Conservation (phyloP, 2,113 vertebrate genomes). For the Pedionomus torquatus region DNA sequence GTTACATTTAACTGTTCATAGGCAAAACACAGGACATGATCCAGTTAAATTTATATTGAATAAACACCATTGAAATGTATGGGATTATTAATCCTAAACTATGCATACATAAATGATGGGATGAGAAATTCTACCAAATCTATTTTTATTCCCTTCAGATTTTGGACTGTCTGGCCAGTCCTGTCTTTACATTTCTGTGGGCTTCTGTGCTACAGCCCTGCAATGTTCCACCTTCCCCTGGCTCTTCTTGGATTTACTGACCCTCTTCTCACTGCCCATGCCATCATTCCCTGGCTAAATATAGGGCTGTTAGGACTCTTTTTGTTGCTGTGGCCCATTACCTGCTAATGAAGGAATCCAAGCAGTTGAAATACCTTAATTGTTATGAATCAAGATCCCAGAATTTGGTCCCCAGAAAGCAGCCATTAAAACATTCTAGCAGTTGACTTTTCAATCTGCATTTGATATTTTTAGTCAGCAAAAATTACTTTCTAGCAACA, state of each 20-base stretch:
- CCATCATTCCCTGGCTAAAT: neutral
- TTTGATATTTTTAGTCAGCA: neutral
- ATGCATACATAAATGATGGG: neutral
- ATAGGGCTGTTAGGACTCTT: neutral
- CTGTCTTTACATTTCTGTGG: neutral
- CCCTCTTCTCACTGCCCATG: neutral
- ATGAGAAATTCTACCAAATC: neutral
- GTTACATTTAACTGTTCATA: neutral
- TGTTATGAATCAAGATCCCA: neutral
- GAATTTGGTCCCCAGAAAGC: neutral
- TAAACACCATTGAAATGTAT: neutral
- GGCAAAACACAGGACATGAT: accelerated
- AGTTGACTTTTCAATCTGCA: neutral
- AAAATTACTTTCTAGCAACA: neutral
- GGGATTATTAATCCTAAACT: neutral
- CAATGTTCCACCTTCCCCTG: neutral
- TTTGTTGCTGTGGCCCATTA: neutral
- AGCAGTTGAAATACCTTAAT: neutral
- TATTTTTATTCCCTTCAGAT: neutral
- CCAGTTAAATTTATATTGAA: neutral
- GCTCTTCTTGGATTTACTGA: neutral
- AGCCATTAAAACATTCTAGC: neutral
- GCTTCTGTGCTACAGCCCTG: neutral
- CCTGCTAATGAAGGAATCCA: neutral
- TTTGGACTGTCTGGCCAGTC: neutral